Evolutionary conservation across 2,113 vertebrate species (phyloP).

Genomic region (Motacilla alba): DNA sequence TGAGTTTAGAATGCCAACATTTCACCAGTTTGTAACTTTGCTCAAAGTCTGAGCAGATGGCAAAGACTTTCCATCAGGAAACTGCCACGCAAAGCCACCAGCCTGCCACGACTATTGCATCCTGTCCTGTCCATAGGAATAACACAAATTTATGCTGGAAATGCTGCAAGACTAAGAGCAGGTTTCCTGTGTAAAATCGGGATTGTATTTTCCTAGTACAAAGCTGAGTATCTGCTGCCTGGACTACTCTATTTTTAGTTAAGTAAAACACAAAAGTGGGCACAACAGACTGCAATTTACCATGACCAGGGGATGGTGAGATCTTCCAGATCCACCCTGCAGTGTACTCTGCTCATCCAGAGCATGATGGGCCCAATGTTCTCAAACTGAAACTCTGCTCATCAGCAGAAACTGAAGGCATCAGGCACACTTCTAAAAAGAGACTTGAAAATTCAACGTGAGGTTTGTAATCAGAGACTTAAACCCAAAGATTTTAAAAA

Average conservation of each 20-base stretch:
- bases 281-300: neutral
- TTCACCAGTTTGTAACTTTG: neutral
- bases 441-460: rapidly evolving
- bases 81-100: neutral
- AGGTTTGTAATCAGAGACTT: neutral
- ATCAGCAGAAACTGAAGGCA: neutral
- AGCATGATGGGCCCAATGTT: rapidly evolving
- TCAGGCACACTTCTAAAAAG: neutral
- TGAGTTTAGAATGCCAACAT: neutral
- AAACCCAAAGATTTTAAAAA: neutral
- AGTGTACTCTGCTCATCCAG: neutral
- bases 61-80: neutral
- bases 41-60: neutral
- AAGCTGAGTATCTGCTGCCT: neutral
- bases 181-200: neutral
- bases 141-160: neutral
- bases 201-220: neutral
- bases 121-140: rapidly evolving
- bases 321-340: neutral
- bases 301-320: neutral
- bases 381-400: neutral
- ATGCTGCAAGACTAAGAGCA: neutral
- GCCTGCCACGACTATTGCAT: neutral
- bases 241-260: neutral
- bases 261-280: neutral